A percentile compares a stretch with the other conserved stretches of the same genome.
Conservation (phyloP, 2,888 invertebrate species). For the Pocota personata region DNA sequence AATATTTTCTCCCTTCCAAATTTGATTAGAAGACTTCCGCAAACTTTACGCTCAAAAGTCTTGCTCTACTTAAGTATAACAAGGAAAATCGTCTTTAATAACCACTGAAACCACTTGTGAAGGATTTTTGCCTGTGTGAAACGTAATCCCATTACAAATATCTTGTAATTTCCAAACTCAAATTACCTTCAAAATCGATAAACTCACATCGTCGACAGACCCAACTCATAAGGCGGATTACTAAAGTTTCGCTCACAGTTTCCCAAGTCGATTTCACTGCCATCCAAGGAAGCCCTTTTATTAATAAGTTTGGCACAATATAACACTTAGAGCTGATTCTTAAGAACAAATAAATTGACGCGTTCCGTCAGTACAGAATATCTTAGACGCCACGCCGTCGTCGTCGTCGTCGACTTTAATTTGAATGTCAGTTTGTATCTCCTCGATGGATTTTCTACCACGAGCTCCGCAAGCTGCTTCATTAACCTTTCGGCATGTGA, state of each 20-base stretch:
- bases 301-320: slow-evolving; percentile 2
- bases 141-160: not conserved
- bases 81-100: not conserved
- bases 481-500: not conserved
- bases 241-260: not conserved
- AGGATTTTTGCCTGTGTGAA: not conserved
- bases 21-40: not conserved
- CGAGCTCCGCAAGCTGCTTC: not conserved
- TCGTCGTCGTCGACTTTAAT: not conserved
- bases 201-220: not conserved
- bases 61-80: not conserved
- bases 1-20: too few relatives aligned
- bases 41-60: not conserved
- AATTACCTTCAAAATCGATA: slow-evolving; percentile 15
- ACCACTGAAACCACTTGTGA: not conserved
- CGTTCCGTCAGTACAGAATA: not conserved
- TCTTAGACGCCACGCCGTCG: not conserved
- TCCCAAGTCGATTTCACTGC: not conserved
- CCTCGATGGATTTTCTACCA: not conserved
- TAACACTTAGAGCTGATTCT: not conserved
- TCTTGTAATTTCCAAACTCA: not conserved
- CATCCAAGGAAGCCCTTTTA: not conserved
- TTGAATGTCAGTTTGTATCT: not conserved
- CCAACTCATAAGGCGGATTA: not conserved
- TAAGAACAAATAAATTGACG: not conserved